Evolutionary conservation across 2,888 invertebrate genomes (phyloP).

Genomic region (Athrips mouffetella): DNA sequence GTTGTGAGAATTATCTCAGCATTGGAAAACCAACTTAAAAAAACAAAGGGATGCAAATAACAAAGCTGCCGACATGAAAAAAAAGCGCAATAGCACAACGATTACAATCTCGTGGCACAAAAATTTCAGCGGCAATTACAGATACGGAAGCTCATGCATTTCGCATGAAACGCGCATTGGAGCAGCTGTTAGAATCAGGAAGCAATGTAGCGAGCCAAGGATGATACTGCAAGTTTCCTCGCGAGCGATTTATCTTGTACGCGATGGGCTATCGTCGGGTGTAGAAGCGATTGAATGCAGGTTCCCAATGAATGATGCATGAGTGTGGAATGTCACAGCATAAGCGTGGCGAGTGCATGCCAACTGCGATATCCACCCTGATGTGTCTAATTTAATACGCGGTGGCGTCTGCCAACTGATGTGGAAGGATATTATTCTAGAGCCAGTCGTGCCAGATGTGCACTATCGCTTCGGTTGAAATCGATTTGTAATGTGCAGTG

Average conservation of each 20-base stretch:
- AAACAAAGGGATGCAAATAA: too few species aligned
- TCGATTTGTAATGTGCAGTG: not conserved
- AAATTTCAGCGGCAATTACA: constrained; percentile 33
- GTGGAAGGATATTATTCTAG: not conserved
- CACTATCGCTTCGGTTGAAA: not conserved
- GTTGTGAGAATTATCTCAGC: too few species aligned
- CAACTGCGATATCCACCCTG: constrained; percentile 31
- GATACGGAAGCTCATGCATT: constrained; percentile 28
- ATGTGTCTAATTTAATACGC: constrained; percentile 46
- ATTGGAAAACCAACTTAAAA: too few species aligned
- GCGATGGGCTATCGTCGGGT: constrained; percentile 43
- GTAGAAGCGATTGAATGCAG: constrained; percentile 57
- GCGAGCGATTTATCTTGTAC: constrained; percentile 49
- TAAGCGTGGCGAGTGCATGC: constrained; percentile 24
- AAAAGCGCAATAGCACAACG: too few species aligned
- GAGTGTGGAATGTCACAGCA: constrained; percentile 28
- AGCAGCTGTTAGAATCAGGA: constrained; percentile 55
- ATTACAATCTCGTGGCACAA: constrained; percentile 20
- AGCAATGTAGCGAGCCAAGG: constrained; percentile 44
- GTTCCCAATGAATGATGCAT: constrained; percentile 54
- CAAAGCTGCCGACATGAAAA: too few species aligned
- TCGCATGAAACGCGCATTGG: constrained; percentile 22
- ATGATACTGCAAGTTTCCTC: constrained; percentile 55
- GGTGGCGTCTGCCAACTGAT: constrained; percentile 40
- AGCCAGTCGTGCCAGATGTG: not conserved